Percentiles rank a stretch among this genome's conserved stretches.
Conservation (phyloP, 2,888 invertebrate genomes). For the Aporophyla nigra region DNA sequence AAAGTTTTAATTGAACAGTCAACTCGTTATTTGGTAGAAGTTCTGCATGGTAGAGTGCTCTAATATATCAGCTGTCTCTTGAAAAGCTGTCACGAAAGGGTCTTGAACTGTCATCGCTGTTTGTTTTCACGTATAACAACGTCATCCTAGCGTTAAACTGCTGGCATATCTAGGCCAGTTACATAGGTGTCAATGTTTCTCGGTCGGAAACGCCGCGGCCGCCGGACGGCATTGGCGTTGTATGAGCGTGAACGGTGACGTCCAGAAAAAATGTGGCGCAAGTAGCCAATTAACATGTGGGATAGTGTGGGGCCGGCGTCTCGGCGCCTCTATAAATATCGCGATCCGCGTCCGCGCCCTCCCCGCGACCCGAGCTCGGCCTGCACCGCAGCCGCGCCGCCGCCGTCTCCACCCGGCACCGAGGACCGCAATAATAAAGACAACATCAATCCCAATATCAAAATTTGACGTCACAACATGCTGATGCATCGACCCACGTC, state of each 20-base stretch:
- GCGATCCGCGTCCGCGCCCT: constrained; percentile 69
- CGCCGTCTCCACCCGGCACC: constrained; percentile 78
- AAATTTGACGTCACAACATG: constrained; percentile 75
- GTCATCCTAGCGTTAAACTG: constrained; percentile 78
- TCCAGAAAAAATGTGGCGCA: constrained; percentile 87
- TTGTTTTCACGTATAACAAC: constrained; percentile 73
- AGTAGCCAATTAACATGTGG: constrained; percentile 89
- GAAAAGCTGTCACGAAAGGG: constrained; percentile 50
- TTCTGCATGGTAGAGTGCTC: background rate
- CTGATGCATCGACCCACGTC: constrained; percentile 73
- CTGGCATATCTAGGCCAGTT: constrained; percentile 82
- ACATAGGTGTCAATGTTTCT: constrained; percentile 89
- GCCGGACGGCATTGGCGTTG: constrained; percentile 84
- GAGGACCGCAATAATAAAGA: constrained; percentile 75
- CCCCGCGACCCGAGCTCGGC: constrained; percentile 70
- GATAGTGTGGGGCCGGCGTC: constrained; percentile 87
- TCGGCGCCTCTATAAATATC: constrained; percentile 89
- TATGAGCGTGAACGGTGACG: constrained; percentile 83
- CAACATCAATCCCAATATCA: constrained; percentile 78
- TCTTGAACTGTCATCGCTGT: constrained; percentile 72
- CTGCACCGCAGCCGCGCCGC: constrained; percentile 76
- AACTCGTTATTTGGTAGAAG: background rate
- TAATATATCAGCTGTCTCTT: constrained; percentile 22
- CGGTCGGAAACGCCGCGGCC: constrained; percentile 82
- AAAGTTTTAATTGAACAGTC: background rate